Evolutionary conservation across 2,888 invertebrate species (phyloP), one percentile per base, ranked within the genome.

Genomic region (Anoplius nigerrimus): DNA sequence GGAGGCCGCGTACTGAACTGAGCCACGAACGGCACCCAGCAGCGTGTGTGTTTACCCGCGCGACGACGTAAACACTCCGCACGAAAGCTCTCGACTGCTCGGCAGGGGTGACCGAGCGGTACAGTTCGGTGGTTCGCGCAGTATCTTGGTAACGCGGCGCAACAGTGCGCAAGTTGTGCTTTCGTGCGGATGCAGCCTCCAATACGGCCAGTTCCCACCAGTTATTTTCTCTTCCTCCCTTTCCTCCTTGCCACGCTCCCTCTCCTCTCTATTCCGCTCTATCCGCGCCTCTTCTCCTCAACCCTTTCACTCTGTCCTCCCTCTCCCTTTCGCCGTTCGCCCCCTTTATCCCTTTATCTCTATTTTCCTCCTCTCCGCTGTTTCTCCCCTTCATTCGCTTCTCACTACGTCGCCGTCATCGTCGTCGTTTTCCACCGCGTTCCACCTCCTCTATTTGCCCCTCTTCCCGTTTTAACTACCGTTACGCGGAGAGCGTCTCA

Each of bases 131-230:
- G 75, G 71, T 69, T 74, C 75, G 78, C 78, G 78, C 78, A 66
- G 69, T 71, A 70, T 68, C 78, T 74, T 70, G 78, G 70, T 76
- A 76, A 78, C 78, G 78, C 75, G 76, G 63, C 67, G 78, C 66
- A 72, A 78, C 76, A 76, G 72, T 78, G 78, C 78, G 78, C 78
- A 78, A 78, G 78, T 74, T 78, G 78, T 78, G 72, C 78, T 75
- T 74, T 78, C 75, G 72, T 72, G 66, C 70, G 60, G 68, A 72
- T 70, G 72, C 72, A 70, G 74, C 66, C 55, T 66, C 58, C 55
- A 56, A 53, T 66, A 60, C 24, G 43, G 18, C 48, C 56, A 43
- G 62, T 27, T 48, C 58, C 45, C 42, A 57, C 22, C 60, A 65
- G 59, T 54, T 51, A 63, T 56, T 34, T 34, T 22, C 20, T 48